Conservation (phyloP, 2,113 vertebrate genomes). For the Bambusicola thoracicus region DNA sequence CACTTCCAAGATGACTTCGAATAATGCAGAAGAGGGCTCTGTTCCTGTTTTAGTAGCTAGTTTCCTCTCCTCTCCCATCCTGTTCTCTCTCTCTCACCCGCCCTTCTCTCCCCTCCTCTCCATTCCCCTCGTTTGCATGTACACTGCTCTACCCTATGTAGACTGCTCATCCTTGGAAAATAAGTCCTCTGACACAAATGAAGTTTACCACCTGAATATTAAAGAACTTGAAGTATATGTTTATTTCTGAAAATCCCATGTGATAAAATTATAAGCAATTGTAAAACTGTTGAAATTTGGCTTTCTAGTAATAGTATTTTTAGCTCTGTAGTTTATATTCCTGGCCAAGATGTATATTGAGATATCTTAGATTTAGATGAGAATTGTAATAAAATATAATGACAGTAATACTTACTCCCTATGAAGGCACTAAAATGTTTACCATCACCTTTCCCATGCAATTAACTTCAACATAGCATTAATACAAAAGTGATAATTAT, state of each 20-base stretch:
- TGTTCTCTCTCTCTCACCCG: neutral
- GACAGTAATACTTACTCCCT: neutral
- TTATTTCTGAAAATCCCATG: neutral
- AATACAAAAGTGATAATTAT: neutral
- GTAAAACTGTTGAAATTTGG: neutral
- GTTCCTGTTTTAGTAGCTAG: neutral
- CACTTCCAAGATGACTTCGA: neutral
- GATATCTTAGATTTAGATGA: conserved; percentile 16
- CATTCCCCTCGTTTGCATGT: neutral
- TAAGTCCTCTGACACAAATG: neutral
- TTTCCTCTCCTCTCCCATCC: neutral
- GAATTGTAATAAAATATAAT: neutral
- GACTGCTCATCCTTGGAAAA: neutral
- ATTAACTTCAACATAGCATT: conserved; percentile 15
- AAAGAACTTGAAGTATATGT: neutral
- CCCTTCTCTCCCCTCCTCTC: neutral
- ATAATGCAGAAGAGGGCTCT: neutral
- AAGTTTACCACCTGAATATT: neutral
- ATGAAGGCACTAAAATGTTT: conserved; percentile 16
- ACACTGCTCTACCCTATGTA: neutral
- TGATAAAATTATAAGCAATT: neutral
- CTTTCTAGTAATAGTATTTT: neutral
- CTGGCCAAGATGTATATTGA: neutral
- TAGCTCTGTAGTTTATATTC: neutral
- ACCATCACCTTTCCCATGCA: conserved; percentile 6